Conservation (phyloP, 2,888 invertebrate species). For the Cosmopolites sordidus region DNA sequence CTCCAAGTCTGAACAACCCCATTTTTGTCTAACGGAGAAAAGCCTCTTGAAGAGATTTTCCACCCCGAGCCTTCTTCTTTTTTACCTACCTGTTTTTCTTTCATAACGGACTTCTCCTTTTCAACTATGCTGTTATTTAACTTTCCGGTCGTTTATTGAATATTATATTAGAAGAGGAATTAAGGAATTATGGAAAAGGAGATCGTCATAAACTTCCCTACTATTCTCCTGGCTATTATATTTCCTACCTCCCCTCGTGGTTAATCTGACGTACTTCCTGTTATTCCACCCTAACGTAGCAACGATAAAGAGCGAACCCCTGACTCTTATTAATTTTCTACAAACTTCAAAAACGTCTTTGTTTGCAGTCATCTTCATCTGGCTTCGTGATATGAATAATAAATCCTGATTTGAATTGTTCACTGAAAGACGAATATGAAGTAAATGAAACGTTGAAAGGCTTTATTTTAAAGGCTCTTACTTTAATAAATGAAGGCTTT, state of each 20-base stretch:
- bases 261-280: constrained; percentile 1
- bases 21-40: too few relatives aligned
- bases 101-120: too few relatives aligned
- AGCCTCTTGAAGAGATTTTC: too few relatives aligned
- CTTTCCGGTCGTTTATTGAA: not conserved
- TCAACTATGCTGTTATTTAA: too few relatives aligned
- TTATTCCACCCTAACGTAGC: constrained; percentile 3
- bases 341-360: constrained; percentile 16
- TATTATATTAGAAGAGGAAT: not conserved
- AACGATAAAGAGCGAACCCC: constrained; percentile 10
- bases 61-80: too few relatives aligned
- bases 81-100: too few relatives aligned
- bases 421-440: not conserved
- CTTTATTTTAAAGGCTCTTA: too few relatives aligned
- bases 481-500: too few relatives aligned
- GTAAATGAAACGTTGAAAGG: not conserved
- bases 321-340: constrained; percentile 24
- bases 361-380: constrained; percentile 2
- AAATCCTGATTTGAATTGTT: not conserved
- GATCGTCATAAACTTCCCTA: not conserved
- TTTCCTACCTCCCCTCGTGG: not conserved
- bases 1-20: too few relatives aligned
- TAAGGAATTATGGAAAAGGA: not conserved
- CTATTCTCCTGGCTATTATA: not conserved
- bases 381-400: constrained; percentile 2